Evolutionary conservation across 2,888 invertebrate species (phyloP).

Genomic region (Cerastis leucographa): DNA sequence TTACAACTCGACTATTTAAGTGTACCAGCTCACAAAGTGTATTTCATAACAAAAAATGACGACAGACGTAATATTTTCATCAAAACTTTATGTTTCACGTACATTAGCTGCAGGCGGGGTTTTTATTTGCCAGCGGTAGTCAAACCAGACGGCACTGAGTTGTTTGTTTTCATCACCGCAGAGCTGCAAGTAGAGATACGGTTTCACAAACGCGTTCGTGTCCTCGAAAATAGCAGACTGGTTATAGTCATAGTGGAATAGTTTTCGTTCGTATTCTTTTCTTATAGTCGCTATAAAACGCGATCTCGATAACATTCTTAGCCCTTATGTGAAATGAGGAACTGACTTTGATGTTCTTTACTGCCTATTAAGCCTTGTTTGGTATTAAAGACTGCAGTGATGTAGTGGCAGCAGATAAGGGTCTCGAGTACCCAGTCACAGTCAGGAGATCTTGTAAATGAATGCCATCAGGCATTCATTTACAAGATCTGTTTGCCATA

Average conservation of each 20-base stretch:
- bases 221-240: slow-evolving; percentile 6
- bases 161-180: slow-evolving; percentile 20
- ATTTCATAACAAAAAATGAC: slow-evolving; percentile 29
- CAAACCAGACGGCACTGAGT: slow-evolving; percentile 8
- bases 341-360: slow-evolving; percentile 29
- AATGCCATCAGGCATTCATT: slow-evolving; percentile 15
- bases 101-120: slow-evolving; percentile 10
- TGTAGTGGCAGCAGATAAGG: slow-evolving; percentile 31
- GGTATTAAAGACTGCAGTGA: slow-evolving; percentile 14
- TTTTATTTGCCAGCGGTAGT: slow-evolving; percentile 13
- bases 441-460: not conserved
- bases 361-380: slow-evolving; percentile 29
- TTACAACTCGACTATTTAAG: slow-evolving; percentile 16
- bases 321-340: slow-evolving; percentile 36
- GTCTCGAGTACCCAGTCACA: slow-evolving; percentile 6
- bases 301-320: slow-evolving; percentile 32
- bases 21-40: slow-evolving; percentile 24
- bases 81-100: not conserved
- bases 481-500: slow-evolving; percentile 7
- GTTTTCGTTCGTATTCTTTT: slow-evolving; percentile 22
- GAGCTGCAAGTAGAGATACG: not conserved
- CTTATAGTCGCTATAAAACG: not conserved
- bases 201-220: not conserved
- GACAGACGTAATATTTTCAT: slow-evolving; percentile 19
- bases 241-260: slow-evolving; percentile 1